Percentiles rank a stretch among this genome's conserved stretches.
phyloP scores from a whole-genome alignment of 2,888 invertebrate species.

The Colletes collaris region DNA sequence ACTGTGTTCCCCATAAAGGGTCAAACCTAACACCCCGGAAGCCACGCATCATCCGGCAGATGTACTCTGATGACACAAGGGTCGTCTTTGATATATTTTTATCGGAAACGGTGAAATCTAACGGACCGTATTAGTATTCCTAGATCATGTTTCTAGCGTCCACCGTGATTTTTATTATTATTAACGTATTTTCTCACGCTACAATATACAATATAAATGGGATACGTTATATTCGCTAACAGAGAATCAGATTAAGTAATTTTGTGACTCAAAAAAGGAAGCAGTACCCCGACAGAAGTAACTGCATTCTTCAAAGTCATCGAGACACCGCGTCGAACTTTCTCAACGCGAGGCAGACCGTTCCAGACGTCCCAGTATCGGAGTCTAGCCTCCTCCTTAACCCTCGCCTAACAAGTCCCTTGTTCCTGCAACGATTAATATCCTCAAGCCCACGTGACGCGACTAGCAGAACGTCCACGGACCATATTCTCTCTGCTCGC shows the following conservation, averaged over 20 bases:
- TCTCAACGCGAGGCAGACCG: no score
- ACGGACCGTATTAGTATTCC: conserved; percentile 15
- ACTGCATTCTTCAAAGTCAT: no score
- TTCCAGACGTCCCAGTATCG: no score
- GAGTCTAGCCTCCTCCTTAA: conserved; percentile 7
- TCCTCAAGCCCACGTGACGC: conserved; percentile 43
- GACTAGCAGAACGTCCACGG: conserved; percentile 38
- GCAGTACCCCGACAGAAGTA: no score
- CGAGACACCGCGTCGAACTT: no score
- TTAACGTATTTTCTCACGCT: background rate
- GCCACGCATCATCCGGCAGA: conserved; percentile 54
- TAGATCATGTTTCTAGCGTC: conserved; percentile 8
- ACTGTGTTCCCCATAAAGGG: conserved; percentile 29
- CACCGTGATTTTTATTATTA: background rate
- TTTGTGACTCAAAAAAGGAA: no score
- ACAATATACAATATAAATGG: no score
- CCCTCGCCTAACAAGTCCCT: conserved; percentile 46
- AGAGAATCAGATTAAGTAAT: no score
- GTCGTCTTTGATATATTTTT: conserved; percentile 55
- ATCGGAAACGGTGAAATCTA: conserved; percentile 35
- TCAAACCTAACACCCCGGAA: conserved; percentile 48
- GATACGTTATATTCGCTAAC: no score
- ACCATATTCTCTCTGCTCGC: conserved; percentile 25
- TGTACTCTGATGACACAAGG: conserved; percentile 47
- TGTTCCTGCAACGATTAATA: conserved; percentile 49